Conservation (phyloP, 2,113 vertebrate species). For the Aptenodytes forsteri region DNA sequence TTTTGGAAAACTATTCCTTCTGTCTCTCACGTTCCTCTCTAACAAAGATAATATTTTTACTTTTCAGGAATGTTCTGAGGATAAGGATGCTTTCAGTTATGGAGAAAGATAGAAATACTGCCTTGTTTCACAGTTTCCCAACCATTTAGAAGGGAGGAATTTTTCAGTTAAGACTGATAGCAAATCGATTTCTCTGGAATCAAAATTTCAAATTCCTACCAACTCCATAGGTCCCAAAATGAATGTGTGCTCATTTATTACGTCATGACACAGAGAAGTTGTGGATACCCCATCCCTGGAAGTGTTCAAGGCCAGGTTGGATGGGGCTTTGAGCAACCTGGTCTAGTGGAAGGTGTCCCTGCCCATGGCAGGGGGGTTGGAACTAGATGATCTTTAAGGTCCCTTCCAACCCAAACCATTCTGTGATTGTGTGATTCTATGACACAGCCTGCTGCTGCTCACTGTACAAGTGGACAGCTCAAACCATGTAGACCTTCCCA, state of each 20-base stretch:
- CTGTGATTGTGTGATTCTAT: too few species aligned
- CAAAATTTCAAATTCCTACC: neutral
- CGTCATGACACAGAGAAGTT: too few species aligned
- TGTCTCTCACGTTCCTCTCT: neutral
- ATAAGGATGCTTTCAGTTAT: neutral
- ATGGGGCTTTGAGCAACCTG: too few species aligned
- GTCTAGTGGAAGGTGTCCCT: too few species aligned
- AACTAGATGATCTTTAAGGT: too few species aligned
- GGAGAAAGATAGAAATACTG: neutral
- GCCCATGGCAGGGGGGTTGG: too few species aligned
- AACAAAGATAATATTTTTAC: neutral
- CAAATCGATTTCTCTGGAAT: neutral
- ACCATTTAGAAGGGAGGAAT: neutral
- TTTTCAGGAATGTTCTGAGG: neutral
- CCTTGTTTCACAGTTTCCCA: neutral
- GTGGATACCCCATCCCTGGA: too few species aligned
- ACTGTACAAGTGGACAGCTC: accelerated
- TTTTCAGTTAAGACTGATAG: neutral
- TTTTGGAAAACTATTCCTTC: neutral
- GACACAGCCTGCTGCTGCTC: neutral
- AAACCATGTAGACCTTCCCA: accelerated
- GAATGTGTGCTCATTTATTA: neutral
- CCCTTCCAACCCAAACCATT: too few species aligned
- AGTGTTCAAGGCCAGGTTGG: too few species aligned
- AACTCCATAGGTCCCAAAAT: neutral